A percentile compares a stretch with the other conserved stretches of the same genome.
Conservation (phyloP, 2,797 vertebrate species). For the Acanthurus lineatus region DNA sequence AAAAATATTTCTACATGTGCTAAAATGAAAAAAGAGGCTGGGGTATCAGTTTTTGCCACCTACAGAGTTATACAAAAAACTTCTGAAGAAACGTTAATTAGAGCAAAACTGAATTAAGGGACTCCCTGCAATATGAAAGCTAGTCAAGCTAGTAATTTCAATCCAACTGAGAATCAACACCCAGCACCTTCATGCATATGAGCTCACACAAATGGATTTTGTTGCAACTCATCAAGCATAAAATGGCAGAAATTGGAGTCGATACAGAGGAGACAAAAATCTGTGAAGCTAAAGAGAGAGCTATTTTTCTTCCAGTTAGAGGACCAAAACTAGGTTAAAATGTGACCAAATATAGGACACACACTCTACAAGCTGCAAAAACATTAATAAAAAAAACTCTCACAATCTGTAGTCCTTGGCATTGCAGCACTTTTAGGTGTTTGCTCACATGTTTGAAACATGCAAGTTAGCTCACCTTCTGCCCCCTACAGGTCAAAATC, state of each 20-base stretch:
- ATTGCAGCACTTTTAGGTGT: too few species aligned
- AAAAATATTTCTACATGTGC: not conserved
- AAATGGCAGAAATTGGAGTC: not conserved
- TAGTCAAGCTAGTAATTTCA: not conserved
- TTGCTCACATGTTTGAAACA: not conserved
- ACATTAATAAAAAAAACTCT: too few species aligned
- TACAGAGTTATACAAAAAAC: conserved; percentile 5
- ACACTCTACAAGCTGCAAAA: not conserved
- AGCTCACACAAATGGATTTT: not conserved
- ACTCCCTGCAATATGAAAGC: not conserved
- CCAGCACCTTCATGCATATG: not conserved
- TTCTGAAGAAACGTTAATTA: not conserved
- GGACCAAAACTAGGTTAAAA: not conserved
- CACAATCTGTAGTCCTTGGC: too few species aligned
- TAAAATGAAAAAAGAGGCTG: conserved; percentile 6
- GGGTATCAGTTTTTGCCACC: not conserved
- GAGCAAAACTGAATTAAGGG: not conserved
- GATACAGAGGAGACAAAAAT: not conserved
- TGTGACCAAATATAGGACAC: not conserved
- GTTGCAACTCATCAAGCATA: not conserved
- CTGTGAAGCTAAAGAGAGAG: not conserved
- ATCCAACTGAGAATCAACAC: conserved; percentile 7
- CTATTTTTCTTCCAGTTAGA: too few species aligned
- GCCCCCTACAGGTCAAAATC: conserved; percentile 14
- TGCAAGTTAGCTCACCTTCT: not conserved